These are phyloP conservation scores for Parambassis ranga DNA, from an alignment of 2,797 vertebrate species.

Conservation along the genomic window DNA sequence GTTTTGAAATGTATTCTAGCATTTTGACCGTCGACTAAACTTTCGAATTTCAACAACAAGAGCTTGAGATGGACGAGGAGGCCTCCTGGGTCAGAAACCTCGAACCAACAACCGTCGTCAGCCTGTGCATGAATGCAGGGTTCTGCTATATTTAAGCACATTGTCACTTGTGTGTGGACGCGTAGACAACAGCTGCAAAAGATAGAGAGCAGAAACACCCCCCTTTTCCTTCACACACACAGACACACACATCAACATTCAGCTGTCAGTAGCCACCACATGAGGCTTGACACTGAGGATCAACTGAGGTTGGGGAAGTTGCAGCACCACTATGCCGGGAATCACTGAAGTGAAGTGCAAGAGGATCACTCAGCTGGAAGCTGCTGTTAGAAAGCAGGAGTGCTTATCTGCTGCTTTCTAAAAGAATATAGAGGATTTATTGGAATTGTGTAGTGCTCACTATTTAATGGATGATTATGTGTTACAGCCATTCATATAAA, in stretches of 20 bases:
- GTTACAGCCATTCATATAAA: background rate
- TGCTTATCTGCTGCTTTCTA: background rate
- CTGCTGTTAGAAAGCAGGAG: background rate
- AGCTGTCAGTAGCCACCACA: slow-evolving; percentile 42
- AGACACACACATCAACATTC: slow-evolving; percentile 1
- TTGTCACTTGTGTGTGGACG: slow-evolving; percentile 11
- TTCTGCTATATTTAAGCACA: background rate
- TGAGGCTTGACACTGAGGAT: slow-evolving; percentile 15
- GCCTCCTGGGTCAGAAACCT: too few species aligned
- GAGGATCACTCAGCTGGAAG: background rate
- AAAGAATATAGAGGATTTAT: background rate
- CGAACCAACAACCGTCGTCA: background rate
- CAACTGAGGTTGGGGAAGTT: slow-evolving; percentile 9
- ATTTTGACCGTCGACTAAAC: too few species aligned
- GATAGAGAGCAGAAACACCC: slow-evolving; percentile 11
- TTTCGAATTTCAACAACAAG: too few species aligned
- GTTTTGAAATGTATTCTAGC: too few species aligned
- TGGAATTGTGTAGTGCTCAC: background rate
- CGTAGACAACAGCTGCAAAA: slow-evolving; percentile 50
- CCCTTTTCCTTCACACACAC: background rate
- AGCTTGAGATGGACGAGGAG: too few species aligned
- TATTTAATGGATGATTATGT: slow-evolving; percentile 2
- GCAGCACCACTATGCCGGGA: background rate
- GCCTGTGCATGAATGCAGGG: background rate
- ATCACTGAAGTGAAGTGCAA: background rate